phyloP scores from a whole-genome alignment of 2,797 vertebrate species.

The Graptemys geographica region DNA sequence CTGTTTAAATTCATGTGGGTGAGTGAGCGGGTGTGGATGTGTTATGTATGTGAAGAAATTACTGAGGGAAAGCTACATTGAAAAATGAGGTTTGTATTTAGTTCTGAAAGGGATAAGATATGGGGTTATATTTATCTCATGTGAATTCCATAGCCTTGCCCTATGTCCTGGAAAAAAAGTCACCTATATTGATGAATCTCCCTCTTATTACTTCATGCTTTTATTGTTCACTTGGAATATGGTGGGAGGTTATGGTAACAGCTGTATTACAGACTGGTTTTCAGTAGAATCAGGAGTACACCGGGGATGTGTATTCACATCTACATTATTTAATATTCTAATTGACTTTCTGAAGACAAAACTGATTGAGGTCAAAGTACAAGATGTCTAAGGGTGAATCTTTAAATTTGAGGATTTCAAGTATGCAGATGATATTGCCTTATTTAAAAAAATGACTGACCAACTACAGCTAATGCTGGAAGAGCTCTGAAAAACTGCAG shows the following conservation, averaged over 20 bases:
- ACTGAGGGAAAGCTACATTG: neutral
- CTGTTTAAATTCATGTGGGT: neutral
- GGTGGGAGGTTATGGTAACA: rapidly evolving
- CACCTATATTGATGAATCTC: neutral
- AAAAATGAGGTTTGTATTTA: neutral
- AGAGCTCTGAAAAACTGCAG: neutral
- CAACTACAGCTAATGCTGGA: neutral
- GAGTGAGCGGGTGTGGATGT: neutral
- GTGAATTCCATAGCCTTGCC: neutral
- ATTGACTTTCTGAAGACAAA: neutral
- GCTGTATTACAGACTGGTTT: neutral
- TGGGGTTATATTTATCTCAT: neutral
- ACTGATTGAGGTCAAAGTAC: neutral
- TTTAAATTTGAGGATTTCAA: neutral
- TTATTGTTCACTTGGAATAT: neutral
- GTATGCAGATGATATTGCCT: neutral
- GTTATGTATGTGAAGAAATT: neutral
- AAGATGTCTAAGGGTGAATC: neutral
- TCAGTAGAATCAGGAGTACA: neutral
- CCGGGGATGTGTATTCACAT: neutral
- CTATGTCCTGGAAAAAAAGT: constrained; percentile 7
- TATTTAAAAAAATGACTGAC: neutral
- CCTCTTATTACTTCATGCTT: neutral
- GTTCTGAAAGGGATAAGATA: neutral
- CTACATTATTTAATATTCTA: neutral